Percentiles rank a stretch among this genome's conserved stretches.
phyloP scores from a whole-genome alignment of 2,113 vertebrate species.

The Baryphthengus martii region DNA sequence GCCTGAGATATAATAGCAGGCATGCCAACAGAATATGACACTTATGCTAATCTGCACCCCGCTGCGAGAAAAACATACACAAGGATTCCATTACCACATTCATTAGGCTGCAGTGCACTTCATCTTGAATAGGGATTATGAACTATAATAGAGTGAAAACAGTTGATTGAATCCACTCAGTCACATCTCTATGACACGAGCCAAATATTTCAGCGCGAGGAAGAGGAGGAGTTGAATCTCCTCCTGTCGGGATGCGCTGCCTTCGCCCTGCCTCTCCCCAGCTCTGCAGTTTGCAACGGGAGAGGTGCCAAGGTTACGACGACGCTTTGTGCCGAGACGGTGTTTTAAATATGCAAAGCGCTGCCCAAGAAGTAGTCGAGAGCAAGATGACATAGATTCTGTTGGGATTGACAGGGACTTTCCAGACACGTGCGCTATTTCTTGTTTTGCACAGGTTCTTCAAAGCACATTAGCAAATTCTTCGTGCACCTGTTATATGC shows the following conservation, averaged over 20 bases:
- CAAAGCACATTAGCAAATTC: not conserved
- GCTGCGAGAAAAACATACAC: slow-evolving; percentile 85
- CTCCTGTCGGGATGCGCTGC: not conserved
- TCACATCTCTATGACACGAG: slow-evolving; percentile 71
- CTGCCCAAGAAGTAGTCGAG: not conserved
- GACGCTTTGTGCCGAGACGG: accelerated
- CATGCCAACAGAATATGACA: slow-evolving; percentile 86
- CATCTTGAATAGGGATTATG: slow-evolving; percentile 82
- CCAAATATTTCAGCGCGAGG: slow-evolving; percentile 61
- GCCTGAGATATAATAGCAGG: slow-evolving; percentile 77
- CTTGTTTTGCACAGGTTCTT: not conserved
- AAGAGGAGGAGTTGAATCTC: slow-evolving; percentile 26
- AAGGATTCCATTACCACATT: slow-evolving; percentile 89
- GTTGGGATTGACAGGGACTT: not conserved
- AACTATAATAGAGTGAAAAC: slow-evolving; percentile 76
- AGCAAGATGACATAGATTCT: not conserved
- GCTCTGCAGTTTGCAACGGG: not conserved
- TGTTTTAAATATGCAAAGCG: not conserved
- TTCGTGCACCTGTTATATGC: slow-evolving; percentile 65
- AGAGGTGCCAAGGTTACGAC: not conserved
- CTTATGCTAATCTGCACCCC: slow-evolving; percentile 89
- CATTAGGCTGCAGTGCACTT: slow-evolving; percentile 83
- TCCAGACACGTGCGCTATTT: not conserved
- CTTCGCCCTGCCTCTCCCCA: not conserved
- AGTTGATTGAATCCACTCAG: slow-evolving; percentile 76